phyloP scores from a whole-genome alignment of 2,113 vertebrate species.

The crab-eating macaque (Macaca fascicularis) region DNA sequence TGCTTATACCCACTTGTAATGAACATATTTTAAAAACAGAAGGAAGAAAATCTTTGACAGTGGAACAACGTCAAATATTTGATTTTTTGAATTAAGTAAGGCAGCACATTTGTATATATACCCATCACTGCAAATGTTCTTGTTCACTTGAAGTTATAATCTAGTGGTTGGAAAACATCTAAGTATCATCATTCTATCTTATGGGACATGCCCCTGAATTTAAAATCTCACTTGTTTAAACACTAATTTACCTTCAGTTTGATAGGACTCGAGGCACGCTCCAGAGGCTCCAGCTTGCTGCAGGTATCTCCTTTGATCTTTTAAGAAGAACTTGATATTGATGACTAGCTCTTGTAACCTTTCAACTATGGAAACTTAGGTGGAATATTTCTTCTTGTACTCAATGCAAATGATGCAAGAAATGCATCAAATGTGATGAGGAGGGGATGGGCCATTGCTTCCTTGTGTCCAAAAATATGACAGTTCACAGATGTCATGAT shows the following conservation, averaged over 20 bases:
- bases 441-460: background rate
- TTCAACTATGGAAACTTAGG: background rate
- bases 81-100: background rate
- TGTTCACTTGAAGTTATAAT: background rate
- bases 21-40: background rate
- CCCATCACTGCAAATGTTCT: background rate
- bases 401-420: background rate
- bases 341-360: background rate
- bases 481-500: background rate
- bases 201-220: background rate
- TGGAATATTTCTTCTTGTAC: background rate
- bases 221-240: background rate
- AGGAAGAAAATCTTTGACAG: background rate
- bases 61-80: background rate
- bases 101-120: background rate
- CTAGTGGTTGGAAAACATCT: background rate
- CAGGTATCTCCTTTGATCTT: background rate
- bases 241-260: background rate
- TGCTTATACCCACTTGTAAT: background rate
- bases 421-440: background rate
- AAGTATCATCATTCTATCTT: background rate
- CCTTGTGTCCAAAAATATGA: background rate
- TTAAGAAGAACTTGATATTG: background rate
- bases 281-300: background rate
- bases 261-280: background rate